phyloP scores from a whole-genome alignment of 2,888 invertebrate genomes.

The Callyntrura guangdongensis region DNA sequence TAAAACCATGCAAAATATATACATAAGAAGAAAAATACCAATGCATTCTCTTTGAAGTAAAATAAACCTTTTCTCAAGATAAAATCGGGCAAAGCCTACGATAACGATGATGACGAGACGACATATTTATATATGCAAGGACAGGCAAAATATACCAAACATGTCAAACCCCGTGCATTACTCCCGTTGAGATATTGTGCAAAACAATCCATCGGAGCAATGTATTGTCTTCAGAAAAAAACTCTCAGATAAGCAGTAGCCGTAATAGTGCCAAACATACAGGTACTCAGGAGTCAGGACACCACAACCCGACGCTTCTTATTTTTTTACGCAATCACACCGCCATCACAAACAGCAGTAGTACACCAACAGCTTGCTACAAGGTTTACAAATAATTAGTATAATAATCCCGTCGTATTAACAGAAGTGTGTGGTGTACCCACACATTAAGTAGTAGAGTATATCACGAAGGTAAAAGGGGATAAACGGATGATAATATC shows the following conservation, averaged over 20 bases:
- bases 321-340: conserved; percentile 2
- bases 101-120: neutral
- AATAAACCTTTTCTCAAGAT: neutral
- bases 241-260: neutral
- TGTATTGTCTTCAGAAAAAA: neutral
- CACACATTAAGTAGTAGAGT: too few relatives aligned
- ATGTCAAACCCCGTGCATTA: neutral
- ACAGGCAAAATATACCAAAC: conserved; percentile 7
- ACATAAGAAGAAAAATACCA: too few relatives aligned
- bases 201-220: neutral
- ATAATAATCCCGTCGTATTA: neutral
- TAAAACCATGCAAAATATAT: too few relatives aligned
- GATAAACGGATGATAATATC: neutral
- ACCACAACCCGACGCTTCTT: too few relatives aligned
- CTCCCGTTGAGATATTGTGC: neutral
- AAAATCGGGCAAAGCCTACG: neutral
- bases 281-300: too few relatives aligned
- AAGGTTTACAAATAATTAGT: neutral
- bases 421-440: too few relatives aligned
- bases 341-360: too few relatives aligned
- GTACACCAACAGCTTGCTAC: neutral
- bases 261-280: neutral
- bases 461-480: conserved; percentile 22
- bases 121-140: conserved; percentile 36
- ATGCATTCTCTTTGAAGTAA: neutral